phyloP scores from a whole-genome alignment of 2,113 vertebrate species.

The Calidris pygmaea region DNA sequence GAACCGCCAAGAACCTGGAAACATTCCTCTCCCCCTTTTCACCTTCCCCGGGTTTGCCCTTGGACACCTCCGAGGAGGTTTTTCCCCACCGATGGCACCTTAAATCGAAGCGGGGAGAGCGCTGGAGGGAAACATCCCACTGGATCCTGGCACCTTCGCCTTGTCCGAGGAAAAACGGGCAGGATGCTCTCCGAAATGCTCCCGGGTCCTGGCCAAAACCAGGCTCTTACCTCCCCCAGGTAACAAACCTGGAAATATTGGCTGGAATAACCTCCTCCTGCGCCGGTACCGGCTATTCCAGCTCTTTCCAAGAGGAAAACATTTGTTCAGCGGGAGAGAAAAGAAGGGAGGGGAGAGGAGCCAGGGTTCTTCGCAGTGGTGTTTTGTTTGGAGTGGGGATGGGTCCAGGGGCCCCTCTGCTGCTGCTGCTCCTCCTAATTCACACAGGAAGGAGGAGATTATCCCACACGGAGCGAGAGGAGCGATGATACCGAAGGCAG shows the following conservation, averaged over 20 bases:
- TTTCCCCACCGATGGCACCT: background rate
- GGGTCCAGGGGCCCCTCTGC: background rate
- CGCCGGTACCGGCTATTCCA: background rate
- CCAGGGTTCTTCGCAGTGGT: background rate
- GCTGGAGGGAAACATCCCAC: fast-evolving
- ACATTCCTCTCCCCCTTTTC: background rate
- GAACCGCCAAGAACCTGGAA: background rate
- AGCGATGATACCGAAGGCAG: background rate
- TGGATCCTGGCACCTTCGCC: background rate
- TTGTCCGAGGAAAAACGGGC: background rate
- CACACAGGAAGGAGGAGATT: background rate
- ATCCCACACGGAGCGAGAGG: background rate
- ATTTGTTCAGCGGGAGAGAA: background rate
- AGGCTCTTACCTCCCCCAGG: background rate
- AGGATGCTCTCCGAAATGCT: no score
- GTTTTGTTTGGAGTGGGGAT: background rate
- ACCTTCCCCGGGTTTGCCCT: background rate
- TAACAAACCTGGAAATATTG: background rate
- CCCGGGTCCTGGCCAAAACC: background rate
- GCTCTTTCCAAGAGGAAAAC: background rate
- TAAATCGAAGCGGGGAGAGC: fast-evolving
- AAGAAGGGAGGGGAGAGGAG: background rate
- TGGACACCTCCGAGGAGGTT: background rate
- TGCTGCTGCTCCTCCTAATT: background rate
- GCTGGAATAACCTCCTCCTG: background rate